Evolutionary conservation across 2,797 vertebrate genomes (phyloP), one percentile per base, ranked within the genome.

Genomic region (Schizopygopsis malacanthus): DNA sequence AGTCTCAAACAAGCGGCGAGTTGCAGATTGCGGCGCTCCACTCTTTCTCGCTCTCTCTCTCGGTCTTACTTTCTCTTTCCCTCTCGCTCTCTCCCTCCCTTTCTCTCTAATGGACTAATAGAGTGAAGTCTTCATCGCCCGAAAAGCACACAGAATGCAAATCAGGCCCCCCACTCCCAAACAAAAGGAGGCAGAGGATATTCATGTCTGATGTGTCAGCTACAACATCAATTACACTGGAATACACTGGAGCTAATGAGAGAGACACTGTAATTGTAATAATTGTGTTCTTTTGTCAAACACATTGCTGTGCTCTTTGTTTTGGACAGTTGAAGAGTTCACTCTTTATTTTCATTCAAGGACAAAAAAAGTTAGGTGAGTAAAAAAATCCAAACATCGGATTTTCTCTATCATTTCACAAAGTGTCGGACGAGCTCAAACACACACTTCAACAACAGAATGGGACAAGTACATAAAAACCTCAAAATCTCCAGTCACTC

Each of bases 161-260:
- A 91, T 97, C 94, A 95, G 95, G 87, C 47, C 67, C 73, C 77
- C 28, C 20, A 3, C 93, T 93, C 93, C 95, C 95, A 95, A 96
- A 97, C 96, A 96, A 96, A 97, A 96, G 96, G 94, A 93, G 72
- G 95, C 95, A 96, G 95, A 96, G 96, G 96, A 96, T 96, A 96
- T 96, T 96, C 95, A 95, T 96, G 96, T 96, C 96, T 95, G 94
- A 96, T 94, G 95, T 96, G 95, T 97, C 96, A 96, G 96, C 95
- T 96, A 96, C 96, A 96, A 96, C 96, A 96, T 96, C 96, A 97
- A 96, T 97, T 96, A 96, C 95, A 96, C 95, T 95, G 95, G 96
- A 96, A 96, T 96, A 96, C 95, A 94, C 95, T 94, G 95, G 94
- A 96, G 95, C 95, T 96, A 96, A 97, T 96, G 95, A 96, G 95